A percentile compares a stretch with the other conserved stretches of the same genome.
phyloP scores from a whole-genome alignment of 2,113 vertebrate genomes.

The Catharus bicknelli region DNA sequence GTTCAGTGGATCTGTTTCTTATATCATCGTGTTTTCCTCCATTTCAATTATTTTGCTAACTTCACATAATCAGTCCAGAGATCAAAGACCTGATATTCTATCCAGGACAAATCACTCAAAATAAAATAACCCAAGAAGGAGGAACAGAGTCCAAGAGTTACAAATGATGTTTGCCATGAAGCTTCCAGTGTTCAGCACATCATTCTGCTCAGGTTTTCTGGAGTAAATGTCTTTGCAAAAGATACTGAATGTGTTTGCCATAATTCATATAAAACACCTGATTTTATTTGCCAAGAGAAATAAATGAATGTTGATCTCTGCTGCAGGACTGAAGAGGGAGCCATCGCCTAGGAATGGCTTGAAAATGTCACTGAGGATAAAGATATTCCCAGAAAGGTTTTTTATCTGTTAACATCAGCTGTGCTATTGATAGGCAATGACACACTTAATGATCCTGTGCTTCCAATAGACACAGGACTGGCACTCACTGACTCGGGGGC shows the following conservation, averaged over 20 bases:
- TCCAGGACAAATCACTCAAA: not conserved
- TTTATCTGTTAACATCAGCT: not conserved
- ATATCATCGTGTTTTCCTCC: not conserved
- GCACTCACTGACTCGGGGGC: not conserved
- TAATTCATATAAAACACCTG: not conserved
- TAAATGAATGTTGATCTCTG: not conserved
- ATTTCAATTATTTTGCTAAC: not conserved
- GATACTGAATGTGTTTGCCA: not conserved
- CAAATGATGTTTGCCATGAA: not conserved
- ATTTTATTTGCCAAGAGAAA: conserved; percentile 25
- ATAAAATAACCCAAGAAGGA: not conserved
- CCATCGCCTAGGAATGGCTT: conserved; percentile 68
- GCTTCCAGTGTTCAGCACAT: not conserved
- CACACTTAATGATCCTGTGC: conserved; percentile 5
- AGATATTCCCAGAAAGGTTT: not conserved
- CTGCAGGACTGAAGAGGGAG: conserved; percentile 72
- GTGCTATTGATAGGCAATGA: conserved; percentile 4
- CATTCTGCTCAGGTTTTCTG: not conserved
- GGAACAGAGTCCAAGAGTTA: not conserved
- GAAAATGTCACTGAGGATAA: not conserved
- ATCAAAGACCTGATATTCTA: not conserved
- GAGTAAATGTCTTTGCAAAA: not conserved
- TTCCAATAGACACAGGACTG: not conserved
- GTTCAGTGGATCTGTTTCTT: not conserved
- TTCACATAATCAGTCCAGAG: not conserved